phyloP scores from a whole-genome alignment of 2,113 vertebrate species.

The Hypocryptadius cinnamomeus region DNA sequence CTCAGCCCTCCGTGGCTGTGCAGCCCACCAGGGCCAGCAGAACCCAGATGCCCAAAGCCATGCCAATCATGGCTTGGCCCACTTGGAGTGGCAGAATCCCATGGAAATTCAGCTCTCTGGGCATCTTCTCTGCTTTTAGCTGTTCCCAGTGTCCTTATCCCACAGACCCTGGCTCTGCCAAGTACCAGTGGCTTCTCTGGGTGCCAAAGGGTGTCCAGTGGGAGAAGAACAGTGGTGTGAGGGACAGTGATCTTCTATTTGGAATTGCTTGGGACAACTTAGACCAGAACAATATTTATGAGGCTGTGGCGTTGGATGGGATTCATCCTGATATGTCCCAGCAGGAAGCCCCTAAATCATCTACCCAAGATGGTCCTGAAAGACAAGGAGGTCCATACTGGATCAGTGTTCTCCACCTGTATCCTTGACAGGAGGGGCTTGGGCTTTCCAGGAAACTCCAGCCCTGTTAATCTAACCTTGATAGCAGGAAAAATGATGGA shows the following conservation, averaged over 20 bases:
- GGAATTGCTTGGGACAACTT: neutral
- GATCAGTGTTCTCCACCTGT: neutral
- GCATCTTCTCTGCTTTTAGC: neutral
- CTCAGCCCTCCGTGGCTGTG: fast-evolving
- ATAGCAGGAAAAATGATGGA: neutral
- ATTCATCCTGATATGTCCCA: fast-evolving
- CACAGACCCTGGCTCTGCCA: neutral
- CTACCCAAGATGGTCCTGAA: neutral
- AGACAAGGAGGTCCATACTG: neutral
- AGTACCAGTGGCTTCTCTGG: fast-evolving
- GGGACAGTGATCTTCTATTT: neutral
- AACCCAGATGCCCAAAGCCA: neutral
- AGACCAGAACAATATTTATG: neutral
- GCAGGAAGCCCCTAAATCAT: too few relatives aligned
- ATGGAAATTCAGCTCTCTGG: fast-evolving
- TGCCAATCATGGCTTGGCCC: neutral
- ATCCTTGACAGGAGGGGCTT: neutral
- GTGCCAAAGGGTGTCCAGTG: fast-evolving
- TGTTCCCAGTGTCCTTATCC: neutral
- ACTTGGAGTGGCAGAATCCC: fast-evolving
- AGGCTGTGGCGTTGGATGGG: neutral
- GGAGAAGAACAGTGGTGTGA: neutral
- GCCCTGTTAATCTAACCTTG: neutral
- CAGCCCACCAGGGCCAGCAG: neutral
- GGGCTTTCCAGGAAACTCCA: neutral